phyloP scores from a whole-genome alignment of 1,140 invertebrate species.

The Solen grandis region DNA sequence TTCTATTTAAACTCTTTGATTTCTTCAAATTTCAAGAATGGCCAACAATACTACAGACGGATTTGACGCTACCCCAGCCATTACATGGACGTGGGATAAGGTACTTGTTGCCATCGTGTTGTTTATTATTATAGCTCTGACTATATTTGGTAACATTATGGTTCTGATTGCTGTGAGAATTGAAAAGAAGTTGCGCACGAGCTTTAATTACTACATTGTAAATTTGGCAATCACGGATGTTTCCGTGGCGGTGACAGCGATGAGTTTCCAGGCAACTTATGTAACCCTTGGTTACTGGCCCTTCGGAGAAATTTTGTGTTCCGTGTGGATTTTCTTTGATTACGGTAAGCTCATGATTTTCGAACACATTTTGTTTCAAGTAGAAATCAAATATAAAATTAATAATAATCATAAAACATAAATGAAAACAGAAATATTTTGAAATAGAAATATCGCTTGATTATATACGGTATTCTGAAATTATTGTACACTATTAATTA shows the following conservation, averaged over 20 bases:
- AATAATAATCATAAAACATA: no score
- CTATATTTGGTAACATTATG: constrained; percentile 68
- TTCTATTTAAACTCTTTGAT: no score
- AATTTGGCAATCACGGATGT: constrained; percentile 76
- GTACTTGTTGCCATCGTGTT: constrained; percentile 61
- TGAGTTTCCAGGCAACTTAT: constrained; percentile 73
- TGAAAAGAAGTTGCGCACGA: constrained; percentile 69
- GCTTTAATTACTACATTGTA: constrained; percentile 74
- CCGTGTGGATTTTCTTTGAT: constrained; percentile 75
- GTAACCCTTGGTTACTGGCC: constrained; percentile 74
- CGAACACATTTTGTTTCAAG: no score
- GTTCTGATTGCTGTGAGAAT: constrained; percentile 70
- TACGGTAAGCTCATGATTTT: no score
- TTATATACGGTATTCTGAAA: no score
- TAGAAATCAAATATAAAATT: no score
- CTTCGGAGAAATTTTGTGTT: constrained; percentile 75
- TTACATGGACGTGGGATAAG: constrained; percentile 49
- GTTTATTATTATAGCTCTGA: constrained; percentile 62
- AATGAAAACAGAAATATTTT: no score
- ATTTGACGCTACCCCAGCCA: no score
- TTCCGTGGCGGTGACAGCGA: constrained; percentile 68
- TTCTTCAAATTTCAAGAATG: no score
- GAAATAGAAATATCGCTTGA: no score
- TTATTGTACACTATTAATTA: no score
- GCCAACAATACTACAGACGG: no score